Percentiles rank a stretch among this genome's conserved stretches.
phyloP scores from a whole-genome alignment of 2,797 vertebrate species.

The Cyclopterus lumpus region DNA sequence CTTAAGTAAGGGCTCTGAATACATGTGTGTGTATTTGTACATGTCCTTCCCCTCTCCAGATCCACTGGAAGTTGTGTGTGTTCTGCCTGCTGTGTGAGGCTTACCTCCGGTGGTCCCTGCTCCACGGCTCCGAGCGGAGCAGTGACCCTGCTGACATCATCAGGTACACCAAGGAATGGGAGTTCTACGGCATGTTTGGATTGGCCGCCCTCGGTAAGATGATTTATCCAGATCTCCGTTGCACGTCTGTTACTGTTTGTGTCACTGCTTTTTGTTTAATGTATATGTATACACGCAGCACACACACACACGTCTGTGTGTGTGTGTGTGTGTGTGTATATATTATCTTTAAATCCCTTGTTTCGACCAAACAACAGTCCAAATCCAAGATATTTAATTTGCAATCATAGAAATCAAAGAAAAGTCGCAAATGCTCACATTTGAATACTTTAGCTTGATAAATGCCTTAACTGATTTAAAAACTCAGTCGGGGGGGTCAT shows the following conservation, averaged over 20 bases:
- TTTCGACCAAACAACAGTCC: no score
- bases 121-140: constrained; percentile 89
- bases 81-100: constrained; percentile 97
- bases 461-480: background rate
- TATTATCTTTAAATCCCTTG: no score
- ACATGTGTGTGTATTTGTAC: background rate
- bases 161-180: constrained; percentile 97
- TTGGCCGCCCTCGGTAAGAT: constrained; percentile 90
- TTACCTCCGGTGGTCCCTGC: constrained; percentile 92
- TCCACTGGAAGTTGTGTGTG: constrained; percentile 94
- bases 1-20: background rate
- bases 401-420: background rate
- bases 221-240: background rate
- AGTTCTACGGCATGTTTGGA: constrained; percentile 95
- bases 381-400: background rate
- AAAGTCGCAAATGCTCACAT: background rate
- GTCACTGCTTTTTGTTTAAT: background rate
- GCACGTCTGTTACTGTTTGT: background rate
- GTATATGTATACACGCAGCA: no score
- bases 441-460: background rate
- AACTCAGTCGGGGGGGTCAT: background rate
- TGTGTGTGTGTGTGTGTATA: no score
- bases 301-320: no score
- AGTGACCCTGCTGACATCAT: constrained; percentile 93
- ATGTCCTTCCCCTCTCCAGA: constrained; percentile 76